Conservation (phyloP, 2,797 vertebrate species). For the Bradypodion ventrale region DNA sequence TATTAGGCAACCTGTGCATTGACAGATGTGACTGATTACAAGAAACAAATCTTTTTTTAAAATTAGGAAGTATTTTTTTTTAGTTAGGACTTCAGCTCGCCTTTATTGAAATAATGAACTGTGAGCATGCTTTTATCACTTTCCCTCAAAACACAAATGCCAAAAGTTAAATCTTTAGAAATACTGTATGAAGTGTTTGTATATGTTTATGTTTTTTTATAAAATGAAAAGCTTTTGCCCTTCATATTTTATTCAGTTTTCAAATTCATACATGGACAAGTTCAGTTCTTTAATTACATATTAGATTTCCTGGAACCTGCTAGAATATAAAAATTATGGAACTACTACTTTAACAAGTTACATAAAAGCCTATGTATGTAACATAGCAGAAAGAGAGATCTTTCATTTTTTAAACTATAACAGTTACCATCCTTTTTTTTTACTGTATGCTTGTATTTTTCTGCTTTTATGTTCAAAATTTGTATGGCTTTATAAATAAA, state of each 20-base stretch:
- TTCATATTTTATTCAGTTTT: constrained; percentile 6
- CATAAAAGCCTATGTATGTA: constrained; percentile 62
- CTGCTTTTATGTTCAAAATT: constrained; percentile 70
- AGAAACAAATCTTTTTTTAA: background rate
- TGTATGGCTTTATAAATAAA: constrained; percentile 76
- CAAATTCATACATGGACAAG: constrained; percentile 42
- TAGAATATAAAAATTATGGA: constrained; percentile 60
- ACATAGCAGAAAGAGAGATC: constrained; percentile 47
- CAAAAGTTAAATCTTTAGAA: constrained; percentile 46
- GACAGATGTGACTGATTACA: background rate
- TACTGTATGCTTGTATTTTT: constrained; percentile 68
- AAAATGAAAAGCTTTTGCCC: constrained; percentile 35
- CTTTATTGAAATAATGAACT: no score
- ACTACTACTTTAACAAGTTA: constrained; percentile 58
- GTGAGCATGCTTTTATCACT: background rate
- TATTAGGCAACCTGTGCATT: background rate
- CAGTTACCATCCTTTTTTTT: constrained; percentile 53
- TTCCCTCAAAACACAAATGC: constrained; percentile 41
- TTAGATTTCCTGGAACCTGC: constrained; percentile 45
- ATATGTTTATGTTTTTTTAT: constrained; percentile 10
- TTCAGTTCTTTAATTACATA: constrained; percentile 19
- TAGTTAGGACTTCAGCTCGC: no score
- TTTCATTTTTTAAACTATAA: constrained; percentile 55
- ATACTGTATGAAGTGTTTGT: constrained; percentile 32
- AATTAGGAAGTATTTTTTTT: background rate